Conservation (phyloP, 2,797 vertebrate genomes). For the Sus cebifrons region DNA sequence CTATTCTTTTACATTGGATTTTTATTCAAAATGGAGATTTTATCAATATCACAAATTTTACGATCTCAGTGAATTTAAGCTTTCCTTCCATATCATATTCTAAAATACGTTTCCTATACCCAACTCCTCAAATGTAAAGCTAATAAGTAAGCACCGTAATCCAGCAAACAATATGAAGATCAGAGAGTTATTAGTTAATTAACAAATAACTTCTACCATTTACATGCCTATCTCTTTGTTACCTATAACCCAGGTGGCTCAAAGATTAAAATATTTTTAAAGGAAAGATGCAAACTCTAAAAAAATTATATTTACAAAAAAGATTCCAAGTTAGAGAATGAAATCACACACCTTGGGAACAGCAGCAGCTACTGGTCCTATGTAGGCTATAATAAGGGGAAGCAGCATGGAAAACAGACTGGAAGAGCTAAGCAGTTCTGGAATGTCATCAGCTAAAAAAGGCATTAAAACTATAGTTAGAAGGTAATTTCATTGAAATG, state of each 20-base stretch:
- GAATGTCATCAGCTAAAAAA: conserved; percentile 97
- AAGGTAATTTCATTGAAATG: conserved; percentile 19
- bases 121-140: conserved; percentile 63
- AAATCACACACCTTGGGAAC: conserved; percentile 95
- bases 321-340: conserved; percentile 62
- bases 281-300: conserved; percentile 38
- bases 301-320: background rate
- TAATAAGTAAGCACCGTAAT: background rate
- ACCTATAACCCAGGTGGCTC: background rate
- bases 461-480: conserved; percentile 79
- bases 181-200: conserved; percentile 5
- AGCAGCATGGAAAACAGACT: conserved; percentile 99
- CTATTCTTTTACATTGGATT: background rate
- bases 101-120: conserved; percentile 57
- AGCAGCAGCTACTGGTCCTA: conserved; percentile 98
- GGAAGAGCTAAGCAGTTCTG: conserved; percentile 98
- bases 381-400: conserved; percentile 98
- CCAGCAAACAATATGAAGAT: background rate
- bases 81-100: conserved; percentile 13
- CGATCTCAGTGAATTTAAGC: conserved; percentile 7
- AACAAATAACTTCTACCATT: conserved; percentile 40
- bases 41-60: conserved; percentile 34
- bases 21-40: conserved; percentile 55
- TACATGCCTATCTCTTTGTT: background rate
- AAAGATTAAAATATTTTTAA: conserved; percentile 15